phyloP scores from a whole-genome alignment of 2,888 invertebrate species.

The Pyrrhosoma nymphula region DNA sequence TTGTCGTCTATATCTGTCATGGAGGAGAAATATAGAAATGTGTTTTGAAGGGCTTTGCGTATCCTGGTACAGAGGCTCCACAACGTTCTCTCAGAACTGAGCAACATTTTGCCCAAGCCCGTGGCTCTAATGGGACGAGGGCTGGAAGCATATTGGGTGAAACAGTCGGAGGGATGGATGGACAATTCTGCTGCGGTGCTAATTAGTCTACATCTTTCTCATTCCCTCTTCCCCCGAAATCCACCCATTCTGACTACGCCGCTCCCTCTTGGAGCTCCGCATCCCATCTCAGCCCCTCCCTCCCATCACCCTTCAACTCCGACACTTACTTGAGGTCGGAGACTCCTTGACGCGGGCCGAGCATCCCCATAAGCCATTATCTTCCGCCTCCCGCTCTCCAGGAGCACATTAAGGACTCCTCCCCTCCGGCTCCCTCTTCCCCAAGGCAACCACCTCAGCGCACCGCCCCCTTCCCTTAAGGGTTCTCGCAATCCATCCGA shows the following conservation, averaged over 20 bases:
- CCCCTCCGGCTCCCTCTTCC: background rate
- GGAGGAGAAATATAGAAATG: too few species aligned
- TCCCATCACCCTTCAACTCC: background rate
- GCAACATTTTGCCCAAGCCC: background rate
- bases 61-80: too few species aligned
- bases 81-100: background rate
- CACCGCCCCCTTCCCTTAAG: background rate
- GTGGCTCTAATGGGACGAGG: background rate
- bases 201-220: slow-evolving; percentile 5
- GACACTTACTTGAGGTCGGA: slow-evolving; percentile 17
- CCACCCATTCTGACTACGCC: background rate
- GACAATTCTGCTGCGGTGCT: background rate
- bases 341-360: slow-evolving; percentile 41
- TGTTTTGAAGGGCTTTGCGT: too few species aligned
- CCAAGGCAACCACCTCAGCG: background rate
- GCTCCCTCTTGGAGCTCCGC: background rate
- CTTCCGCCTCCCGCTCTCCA: slow-evolving; percentile 21
- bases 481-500: background rate
- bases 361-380: slow-evolving; percentile 60
- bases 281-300: background rate
- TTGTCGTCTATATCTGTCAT: too few species aligned
- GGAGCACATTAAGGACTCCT: background rate
- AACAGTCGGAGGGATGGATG: background rate
- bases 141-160: slow-evolving; percentile 10
- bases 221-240: background rate